phyloP scores from a whole-genome alignment of 23 tunicate species.

The Styela clava region DNA sequence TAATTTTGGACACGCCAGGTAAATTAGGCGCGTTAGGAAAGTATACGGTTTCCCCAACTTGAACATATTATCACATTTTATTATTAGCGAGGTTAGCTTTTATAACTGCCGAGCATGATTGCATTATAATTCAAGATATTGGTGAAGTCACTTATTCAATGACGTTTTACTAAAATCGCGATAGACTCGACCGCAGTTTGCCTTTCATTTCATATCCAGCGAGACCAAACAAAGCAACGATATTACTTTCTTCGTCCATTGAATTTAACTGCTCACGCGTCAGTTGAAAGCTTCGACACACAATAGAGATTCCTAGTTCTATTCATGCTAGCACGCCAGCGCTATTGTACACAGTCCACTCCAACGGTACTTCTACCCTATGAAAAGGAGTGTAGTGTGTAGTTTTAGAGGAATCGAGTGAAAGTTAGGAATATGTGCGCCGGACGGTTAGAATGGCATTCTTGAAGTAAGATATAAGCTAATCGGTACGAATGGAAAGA shows the following conservation, averaged over 20 bases:
- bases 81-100: too few species aligned
- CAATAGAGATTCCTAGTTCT: constrained; percentile 15
- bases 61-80: too few species aligned
- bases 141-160: background rate
- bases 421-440: background rate
- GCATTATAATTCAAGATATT: background rate
- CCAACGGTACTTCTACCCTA: constrained; percentile 21
- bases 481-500: too few species aligned
- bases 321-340: constrained; percentile 8
- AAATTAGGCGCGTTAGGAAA: too few species aligned
- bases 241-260: constrained; percentile 24
- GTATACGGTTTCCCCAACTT: too few species aligned
- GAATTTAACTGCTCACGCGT: constrained; percentile 24
- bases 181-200: background rate
- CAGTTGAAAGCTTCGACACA: constrained; percentile 20
- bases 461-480: too few species aligned
- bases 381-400: constrained; percentile 9
- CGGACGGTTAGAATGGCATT: too few species aligned
- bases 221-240: constrained; percentile 16
- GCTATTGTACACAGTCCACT: constrained; percentile 23
- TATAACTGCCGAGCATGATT: too few species aligned
- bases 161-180: background rate
- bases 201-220: constrained; percentile 28
- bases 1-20: too few species aligned
- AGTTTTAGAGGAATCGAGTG: constrained; percentile 3